phyloP scores from a whole-genome alignment of 2,113 vertebrate species.

The Diadophis punctatus region DNA sequence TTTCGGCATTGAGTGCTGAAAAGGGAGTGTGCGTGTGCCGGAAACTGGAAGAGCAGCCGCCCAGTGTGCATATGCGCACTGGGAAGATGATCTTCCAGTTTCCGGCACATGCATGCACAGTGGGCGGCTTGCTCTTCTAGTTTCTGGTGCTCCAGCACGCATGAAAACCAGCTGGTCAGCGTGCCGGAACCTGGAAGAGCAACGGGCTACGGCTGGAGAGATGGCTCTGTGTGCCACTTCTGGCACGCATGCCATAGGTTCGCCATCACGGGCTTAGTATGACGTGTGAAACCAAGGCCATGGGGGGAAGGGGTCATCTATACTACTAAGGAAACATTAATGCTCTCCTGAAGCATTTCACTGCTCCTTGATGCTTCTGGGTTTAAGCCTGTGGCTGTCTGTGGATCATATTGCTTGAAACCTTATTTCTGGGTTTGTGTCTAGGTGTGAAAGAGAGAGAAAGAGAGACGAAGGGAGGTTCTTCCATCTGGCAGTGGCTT shows the following conservation, averaged over 20 bases:
- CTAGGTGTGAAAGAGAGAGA: neutral
- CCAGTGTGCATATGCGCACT: fast-evolving
- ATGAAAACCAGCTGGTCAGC: too few species aligned
- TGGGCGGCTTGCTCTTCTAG: too few species aligned
- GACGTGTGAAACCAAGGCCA: too few species aligned
- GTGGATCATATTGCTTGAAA: neutral
- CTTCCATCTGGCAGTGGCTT: neutral
- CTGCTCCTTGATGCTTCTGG: neutral
- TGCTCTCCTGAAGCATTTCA: neutral
- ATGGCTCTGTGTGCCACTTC: too few species aligned
- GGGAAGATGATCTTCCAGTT: too few species aligned
- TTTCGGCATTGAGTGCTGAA: too few species aligned
- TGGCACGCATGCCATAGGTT: too few species aligned
- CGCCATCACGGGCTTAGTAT: neutral
- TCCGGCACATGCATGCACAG: too few species aligned
- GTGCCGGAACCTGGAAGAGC: too few species aligned
- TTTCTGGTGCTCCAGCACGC: too few species aligned
- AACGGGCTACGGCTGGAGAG: too few species aligned
- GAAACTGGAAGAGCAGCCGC: too few species aligned
- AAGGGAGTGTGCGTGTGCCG: fast-evolving
- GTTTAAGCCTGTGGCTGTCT: neutral
- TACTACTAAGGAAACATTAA: neutral
- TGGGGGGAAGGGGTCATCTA: neutral
- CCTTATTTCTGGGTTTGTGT: neutral
- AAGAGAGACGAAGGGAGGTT: neutral